Evolutionary conservation across 2,888 invertebrate genomes (phyloP), one percentile per base, ranked within the genome.

Genomic region (Nomada goodeniana): DNA sequence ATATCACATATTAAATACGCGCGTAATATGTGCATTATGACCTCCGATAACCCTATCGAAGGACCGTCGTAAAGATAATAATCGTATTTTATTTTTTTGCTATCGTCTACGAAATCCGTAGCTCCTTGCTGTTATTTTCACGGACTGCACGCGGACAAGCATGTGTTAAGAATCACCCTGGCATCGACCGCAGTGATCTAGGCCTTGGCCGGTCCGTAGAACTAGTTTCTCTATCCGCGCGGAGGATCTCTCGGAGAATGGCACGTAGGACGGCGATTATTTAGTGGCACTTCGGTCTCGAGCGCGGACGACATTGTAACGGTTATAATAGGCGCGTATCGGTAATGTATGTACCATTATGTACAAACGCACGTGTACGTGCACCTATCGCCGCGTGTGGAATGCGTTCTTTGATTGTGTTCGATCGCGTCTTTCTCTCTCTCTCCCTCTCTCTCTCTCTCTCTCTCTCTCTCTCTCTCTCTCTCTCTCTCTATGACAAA

Each of bases 151-250:
- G 57, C 65, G 26, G 78, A 65, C 73, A 67, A 44, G 74, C 76
- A 36, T 67, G 73, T 20, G 82, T 82, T 82, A 83, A 76, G 70
- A 74, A 86, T 86, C 86, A 78, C 86, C 86, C 73, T 86, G 86
- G 85, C 87, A 85, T 85, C 87, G 86, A 87, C 64, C 76, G 81
- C 79, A 57, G 74, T 84, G 87, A 85, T 86, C 88, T 87, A 87
- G 87, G 89, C 86, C 86, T 87, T 87, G 88, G 81, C 78, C 77
- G 64, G 87, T 72, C 72, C 73, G 80, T 75, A 84, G 78, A 90
- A 90, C 90, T 90, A 90, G 90, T 90, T 90, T 86, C 85, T 76
- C 86, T 90, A 90, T 90, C 89, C 90, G 77, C 57, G 78, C 74
- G 55, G 87, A 85, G 83, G 82, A 90, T 90, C 90, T 88, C 85